Evolutionary conservation across 1,140 invertebrate species (phyloP).

Genomic region (Portunus trituberculatus): DNA sequence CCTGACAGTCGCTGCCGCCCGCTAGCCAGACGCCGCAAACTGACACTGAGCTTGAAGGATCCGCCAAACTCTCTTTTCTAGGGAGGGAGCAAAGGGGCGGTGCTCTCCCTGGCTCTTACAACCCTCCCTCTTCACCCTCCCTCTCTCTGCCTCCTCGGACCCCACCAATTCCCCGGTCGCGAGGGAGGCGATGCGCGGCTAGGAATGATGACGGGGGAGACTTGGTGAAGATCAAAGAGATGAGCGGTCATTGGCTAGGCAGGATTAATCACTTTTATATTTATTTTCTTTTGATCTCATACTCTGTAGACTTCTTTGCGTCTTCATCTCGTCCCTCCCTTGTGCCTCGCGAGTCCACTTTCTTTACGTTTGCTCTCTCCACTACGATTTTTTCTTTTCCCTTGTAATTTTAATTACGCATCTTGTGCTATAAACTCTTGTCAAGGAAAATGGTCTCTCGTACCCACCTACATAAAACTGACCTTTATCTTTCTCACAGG

Average conservation of each 20-base stretch:
- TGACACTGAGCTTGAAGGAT: neutral
- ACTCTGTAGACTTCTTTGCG: slow-evolving; percentile 1
- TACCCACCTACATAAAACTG: too few relatives aligned
- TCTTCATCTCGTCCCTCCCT: neutral
- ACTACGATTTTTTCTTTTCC: neutral
- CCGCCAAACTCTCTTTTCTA: slow-evolving; percentile 15
- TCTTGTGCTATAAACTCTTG: neutral
- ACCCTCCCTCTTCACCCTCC: too few relatives aligned
- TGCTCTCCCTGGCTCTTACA: too few relatives aligned
- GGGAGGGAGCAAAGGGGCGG: too few relatives aligned
- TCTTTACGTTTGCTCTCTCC: slow-evolving; percentile 1
- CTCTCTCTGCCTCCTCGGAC: too few relatives aligned
- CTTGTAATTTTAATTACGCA: neutral
- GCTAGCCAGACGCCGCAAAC: neutral
- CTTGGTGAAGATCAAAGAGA: neutral
- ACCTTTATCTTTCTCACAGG: too few relatives aligned
- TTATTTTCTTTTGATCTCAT: neutral
- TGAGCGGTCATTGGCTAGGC: slow-evolving; percentile 17
- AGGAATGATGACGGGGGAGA: neutral
- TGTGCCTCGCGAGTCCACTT: neutral
- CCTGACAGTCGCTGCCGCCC: neutral
- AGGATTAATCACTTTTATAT: slow-evolving; percentile 24
- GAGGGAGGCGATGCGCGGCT: neutral
- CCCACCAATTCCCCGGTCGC: neutral
- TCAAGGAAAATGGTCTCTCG: neutral